Evolutionary conservation across 2,113 vertebrate species (phyloP), one percentile per base, ranked within the genome.

Genomic region (Scolopax mira): DNA sequence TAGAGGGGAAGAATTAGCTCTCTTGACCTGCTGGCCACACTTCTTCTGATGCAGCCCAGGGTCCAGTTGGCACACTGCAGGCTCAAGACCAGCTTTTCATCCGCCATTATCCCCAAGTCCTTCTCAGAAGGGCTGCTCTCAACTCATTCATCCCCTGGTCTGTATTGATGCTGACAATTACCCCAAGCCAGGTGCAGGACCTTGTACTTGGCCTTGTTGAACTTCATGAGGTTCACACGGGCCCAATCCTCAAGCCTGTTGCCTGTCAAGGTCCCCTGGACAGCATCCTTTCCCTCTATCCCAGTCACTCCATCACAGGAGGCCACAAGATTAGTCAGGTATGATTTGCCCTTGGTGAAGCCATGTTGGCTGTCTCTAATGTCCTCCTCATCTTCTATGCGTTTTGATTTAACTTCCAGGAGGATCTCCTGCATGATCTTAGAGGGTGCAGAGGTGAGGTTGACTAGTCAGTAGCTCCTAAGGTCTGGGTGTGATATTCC

Each of bases 21-120:
- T 5, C 35, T 79, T 0, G 0, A 37, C 33, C 28, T 62, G 39
- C 33, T 12, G 18, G 16, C 7, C 24, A 31, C 0, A 0, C 8
- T 41, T 4, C 21, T 49, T 31, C 11, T 61, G 37, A 61, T 31
- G 14, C 28, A 74, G 39, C 41, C 27, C 61, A 79, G 35, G 33
- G 24, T 21, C 30, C 1, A 2, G 13, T 27, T 46, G 66, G 16
- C 11, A 58, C n/a, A 13, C 16, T 37, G 42, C 48, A 1, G 3
- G 14, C 11, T 80, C 28, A 54, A 18, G n/a, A 54, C 28, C 42
- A 80, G 42, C 23, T 62, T 86, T 65, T 79, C n/a, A 87, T 21
- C 15, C 52, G 35, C 4, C 18, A 33, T 19, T 66, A 79, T 5
- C 11, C 28, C 39, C 44, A 41, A 70, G 7, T 64, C 21, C 24